Conservation (phyloP, 2,888 invertebrate species). For the Anoncus sp. region DNA sequence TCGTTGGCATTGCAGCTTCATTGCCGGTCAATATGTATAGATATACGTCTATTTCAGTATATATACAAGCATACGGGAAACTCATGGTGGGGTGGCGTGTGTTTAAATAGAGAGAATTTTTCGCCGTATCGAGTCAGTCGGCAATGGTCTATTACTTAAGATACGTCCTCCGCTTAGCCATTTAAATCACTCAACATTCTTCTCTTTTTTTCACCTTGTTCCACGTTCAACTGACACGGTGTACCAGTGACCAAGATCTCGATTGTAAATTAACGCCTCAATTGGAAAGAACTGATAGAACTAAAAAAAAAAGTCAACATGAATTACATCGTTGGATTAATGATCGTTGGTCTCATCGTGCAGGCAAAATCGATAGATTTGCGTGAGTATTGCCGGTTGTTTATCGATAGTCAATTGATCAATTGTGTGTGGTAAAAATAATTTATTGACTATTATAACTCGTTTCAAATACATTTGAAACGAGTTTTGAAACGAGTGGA, state of each 20-base stretch:
- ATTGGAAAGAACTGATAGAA: background rate
- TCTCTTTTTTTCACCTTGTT: background rate
- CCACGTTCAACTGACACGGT: background rate
- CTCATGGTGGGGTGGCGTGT: constrained; percentile 70
- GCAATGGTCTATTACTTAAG: constrained; percentile 15
- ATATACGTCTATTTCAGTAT: constrained; percentile 22
- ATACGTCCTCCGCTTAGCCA: background rate
- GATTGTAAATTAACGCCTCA: background rate
- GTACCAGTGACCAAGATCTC: background rate
- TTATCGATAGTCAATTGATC: background rate
- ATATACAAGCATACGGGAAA: background rate
- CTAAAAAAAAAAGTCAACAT: constrained; percentile 7
- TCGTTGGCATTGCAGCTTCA: constrained; percentile 26
- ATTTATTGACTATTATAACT: background rate
- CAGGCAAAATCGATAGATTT: constrained; percentile 32
- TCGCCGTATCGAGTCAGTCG: constrained; percentile 74
- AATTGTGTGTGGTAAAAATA: background rate
- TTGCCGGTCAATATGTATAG: constrained; percentile 19
- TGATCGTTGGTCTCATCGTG: constrained; percentile 18
- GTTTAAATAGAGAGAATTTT: constrained; percentile 77
- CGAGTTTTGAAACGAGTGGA: too few species aligned
- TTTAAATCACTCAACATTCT: too few species aligned
- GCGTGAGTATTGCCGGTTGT: constrained; percentile 51
- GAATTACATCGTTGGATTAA: constrained; percentile 41
- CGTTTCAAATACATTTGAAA: too few species aligned